Percentiles rank a stretch among this genome's conserved stretches.
phyloP scores from a whole-genome alignment of 2,888 invertebrate species.

The Drosophila aldrichi region DNA sequence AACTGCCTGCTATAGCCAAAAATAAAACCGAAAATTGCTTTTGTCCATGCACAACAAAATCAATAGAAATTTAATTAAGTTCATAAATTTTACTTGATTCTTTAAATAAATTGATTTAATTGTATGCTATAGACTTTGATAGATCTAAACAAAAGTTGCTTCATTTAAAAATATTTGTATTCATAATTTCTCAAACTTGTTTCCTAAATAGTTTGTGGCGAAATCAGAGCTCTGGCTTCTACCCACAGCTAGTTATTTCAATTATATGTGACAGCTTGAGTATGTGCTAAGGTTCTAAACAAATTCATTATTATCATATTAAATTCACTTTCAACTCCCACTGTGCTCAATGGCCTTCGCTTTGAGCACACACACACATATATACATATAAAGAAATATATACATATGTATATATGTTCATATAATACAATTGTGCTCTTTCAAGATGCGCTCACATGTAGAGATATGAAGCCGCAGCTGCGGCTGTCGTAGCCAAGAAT shows the following conservation, averaged over 20 bases:
- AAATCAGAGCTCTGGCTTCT: not conserved
- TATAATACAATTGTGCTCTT: constrained; percentile 32
- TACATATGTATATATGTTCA: not conserved
- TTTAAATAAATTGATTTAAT: not conserved
- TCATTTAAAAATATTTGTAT: not conserved
- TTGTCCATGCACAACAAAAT: constrained; percentile 7
- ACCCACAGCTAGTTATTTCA: constrained; percentile 16
- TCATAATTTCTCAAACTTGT: not conserved
- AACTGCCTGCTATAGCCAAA: not conserved
- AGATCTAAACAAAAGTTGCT: not conserved
- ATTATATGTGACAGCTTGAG: constrained; percentile 21
- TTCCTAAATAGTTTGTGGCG: not conserved
- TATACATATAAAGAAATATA: not conserved
- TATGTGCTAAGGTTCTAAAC: constrained; percentile 20
- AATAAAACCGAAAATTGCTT: not conserved
- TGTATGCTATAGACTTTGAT: too few species aligned
- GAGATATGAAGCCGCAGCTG: constrained; percentile 43
- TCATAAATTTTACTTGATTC: not conserved
- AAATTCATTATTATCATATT: constrained; percentile 41
- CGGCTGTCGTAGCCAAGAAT: constrained; percentile 58
- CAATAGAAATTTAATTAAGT: constrained; percentile 5
- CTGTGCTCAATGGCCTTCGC: constrained; percentile 25
- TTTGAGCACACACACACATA: constrained; percentile 10
- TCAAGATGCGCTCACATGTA: constrained; percentile 24
- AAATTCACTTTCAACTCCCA: constrained; percentile 33